A percentile compares a stretch with the other conserved stretches of the same genome.
Evolutionary conservation across 2,797 vertebrate species (phyloP).

Genomic region (Lacerta viridis): DNA sequence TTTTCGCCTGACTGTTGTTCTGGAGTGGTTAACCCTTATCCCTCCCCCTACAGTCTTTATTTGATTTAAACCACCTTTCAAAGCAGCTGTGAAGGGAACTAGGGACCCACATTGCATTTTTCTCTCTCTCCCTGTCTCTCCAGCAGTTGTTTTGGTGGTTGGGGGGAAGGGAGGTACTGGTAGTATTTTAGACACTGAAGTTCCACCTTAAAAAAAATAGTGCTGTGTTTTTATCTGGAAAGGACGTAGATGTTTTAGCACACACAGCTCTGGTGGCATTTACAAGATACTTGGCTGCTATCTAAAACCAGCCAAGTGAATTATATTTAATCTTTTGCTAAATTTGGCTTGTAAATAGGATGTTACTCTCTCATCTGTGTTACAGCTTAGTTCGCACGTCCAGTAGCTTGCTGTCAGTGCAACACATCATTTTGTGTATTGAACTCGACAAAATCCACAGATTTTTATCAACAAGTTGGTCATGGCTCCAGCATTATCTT

Average conservation of each 20-base stretch:
- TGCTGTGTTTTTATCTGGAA: not conserved
- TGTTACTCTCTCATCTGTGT: not conserved
- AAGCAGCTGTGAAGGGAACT: too few species aligned
- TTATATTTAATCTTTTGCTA: conserved; percentile 41
- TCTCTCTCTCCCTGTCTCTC: too few species aligned
- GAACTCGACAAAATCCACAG: not conserved
- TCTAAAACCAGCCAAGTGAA: conserved; percentile 22
- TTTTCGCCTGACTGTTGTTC: too few species aligned
- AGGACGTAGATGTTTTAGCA: not conserved
- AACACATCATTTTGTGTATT: not conserved
- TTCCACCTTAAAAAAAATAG: not conserved
- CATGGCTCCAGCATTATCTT: not conserved
- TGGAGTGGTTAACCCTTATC: too few species aligned
- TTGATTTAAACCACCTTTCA: too few species aligned
- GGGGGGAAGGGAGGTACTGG: too few species aligned
- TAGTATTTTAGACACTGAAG: not conserved
- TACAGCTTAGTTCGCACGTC: conserved; percentile 2
- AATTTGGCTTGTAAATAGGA: conserved; percentile 31
- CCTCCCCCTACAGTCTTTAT: too few species aligned
- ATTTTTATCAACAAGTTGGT: not conserved
- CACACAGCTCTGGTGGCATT: not conserved
- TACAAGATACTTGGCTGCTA: not conserved
- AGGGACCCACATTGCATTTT: too few species aligned
- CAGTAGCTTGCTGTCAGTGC: not conserved
- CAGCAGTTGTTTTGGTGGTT: too few species aligned